phyloP scores from a whole-genome alignment of 2,797 vertebrate species.

The Monodelphis domestica region DNA sequence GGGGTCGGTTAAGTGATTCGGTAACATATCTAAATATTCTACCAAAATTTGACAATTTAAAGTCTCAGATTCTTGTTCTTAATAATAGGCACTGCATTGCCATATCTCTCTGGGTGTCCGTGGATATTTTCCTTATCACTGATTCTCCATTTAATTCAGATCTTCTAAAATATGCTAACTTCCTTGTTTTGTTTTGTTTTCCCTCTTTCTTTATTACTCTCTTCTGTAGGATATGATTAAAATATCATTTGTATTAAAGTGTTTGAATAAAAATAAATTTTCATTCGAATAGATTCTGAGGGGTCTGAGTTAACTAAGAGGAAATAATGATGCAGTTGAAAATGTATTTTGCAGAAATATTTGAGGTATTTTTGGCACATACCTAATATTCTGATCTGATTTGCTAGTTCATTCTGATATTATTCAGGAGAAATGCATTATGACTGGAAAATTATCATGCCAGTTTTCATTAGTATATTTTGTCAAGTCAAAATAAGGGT shows the following conservation, averaged over 20 bases:
- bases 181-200: conserved; percentile 32
- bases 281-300: conserved; percentile 38
- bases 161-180: conserved; percentile 26
- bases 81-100: conserved; percentile 17
- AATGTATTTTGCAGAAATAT: conserved; percentile 3
- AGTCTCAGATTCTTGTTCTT: neutral
- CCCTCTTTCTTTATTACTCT: conserved; percentile 29
- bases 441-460: conserved; percentile 18
- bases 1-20: neutral
- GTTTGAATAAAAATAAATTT: conserved; percentile 36
- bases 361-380: conserved; percentile 36
- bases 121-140: conserved; percentile 26
- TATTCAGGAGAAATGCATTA: conserved; percentile 21
- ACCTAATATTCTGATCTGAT: conserved; percentile 48
- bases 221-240: conserved; percentile 16
- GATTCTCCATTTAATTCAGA: conserved; percentile 37
- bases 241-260: conserved; percentile 27
- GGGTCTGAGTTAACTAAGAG: conserved; percentile 19
- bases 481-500: neutral
- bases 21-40: neutral
- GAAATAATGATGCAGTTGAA: conserved; percentile 33
- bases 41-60: neutral
- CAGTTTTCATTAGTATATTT: conserved; percentile 31
- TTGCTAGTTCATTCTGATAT: conserved; percentile 35
- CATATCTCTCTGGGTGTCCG: neutral